Conservation (phyloP, 2,888 invertebrate species). For the Osmoderma eremita region DNA sequence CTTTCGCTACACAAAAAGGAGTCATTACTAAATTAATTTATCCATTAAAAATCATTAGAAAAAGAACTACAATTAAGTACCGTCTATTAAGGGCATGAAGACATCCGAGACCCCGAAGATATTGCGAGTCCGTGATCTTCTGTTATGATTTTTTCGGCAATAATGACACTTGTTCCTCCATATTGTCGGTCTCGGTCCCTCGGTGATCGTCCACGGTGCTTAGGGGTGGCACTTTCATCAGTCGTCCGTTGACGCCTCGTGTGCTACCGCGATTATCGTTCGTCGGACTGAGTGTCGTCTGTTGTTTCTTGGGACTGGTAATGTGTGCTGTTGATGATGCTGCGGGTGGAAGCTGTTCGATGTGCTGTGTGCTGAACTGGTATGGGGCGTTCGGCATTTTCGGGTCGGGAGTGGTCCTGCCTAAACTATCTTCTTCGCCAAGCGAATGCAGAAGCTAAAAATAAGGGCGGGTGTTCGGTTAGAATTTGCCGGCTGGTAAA, state of each 20-base stretch:
- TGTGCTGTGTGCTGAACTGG: conserved; percentile 17
- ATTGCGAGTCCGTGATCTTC: conserved; percentile 41
- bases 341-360: conserved; percentile 44
- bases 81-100: conserved; percentile 5
- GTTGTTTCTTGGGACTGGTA: conserved; percentile 55
- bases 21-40: not conserved
- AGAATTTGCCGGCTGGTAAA: too few species aligned
- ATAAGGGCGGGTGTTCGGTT: too few species aligned
- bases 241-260: conserved; percentile 57
- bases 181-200: conserved; percentile 33
- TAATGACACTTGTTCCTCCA: conserved; percentile 58
- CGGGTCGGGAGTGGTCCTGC: conserved; percentile 55
- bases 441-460: conserved; percentile 77
- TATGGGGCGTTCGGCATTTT: not conserved
- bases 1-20: not conserved
- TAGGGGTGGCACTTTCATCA: conserved; percentile 50
- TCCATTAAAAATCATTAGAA: not conserved
- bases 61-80: conserved; percentile 33
- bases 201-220: conserved; percentile 13
- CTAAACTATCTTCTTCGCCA: conserved; percentile 74
- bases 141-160: conserved; percentile 61
- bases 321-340: conserved; percentile 43
- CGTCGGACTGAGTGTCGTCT: conserved; percentile 57
- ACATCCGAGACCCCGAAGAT: conserved; percentile 18
- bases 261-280: conserved; percentile 52